Base-by-base conservation (phyloP, 2,113 vertebrate species). In the Dasyornis broadbenti region DNA sequence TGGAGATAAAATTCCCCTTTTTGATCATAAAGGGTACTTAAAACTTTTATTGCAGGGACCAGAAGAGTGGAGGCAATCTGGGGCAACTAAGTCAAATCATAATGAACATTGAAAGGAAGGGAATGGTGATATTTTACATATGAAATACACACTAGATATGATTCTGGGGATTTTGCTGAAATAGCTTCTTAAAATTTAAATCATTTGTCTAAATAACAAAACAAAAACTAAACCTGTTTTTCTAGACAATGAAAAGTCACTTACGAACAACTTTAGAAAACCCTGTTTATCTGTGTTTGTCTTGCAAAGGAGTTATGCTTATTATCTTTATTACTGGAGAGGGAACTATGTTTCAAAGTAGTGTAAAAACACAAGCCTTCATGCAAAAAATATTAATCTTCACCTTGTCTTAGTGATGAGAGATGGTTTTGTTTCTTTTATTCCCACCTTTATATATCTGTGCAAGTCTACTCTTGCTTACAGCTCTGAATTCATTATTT, bases 381-480 rank as follows among this genome's bases (percentile, higher is more conserved):
- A 45, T 82, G 61, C 72, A 94, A 88, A 83, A 94, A 94, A 82
- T 45, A 92, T 26, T 94, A 82, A 84, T 83, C 81, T 92, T 91
- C 86, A 82, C 66, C 39, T 87, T 80, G n/a, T 89, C 81, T 82
- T 72, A 47, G 63, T 72, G 45, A 94, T 73, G 61, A 91, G 40
- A 92, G 63, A 53, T 8, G 15, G 33, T 63, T 89, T 91, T 72
- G 23, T 85, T 78, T 85, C 23, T 47, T 92, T 91, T 89, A 71
- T 94, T 89, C 66, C 81, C 91, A 89, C 63, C 28, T 95, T 82
- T 44, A 87, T 49, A 86, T 94, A 84, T 68, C 42, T 60, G 4
- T 82, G 33, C 84, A 87, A 95, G 91, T 71, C 70, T 79, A 35
- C 15, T 79, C 86, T 90, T 92, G 77, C 61, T 92, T 82, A 54